Percentiles rank a stretch among this genome's conserved stretches.
These are phyloP conservation scores for Coendou prehensilis DNA, from an alignment of 2,797 vertebrate genomes.

Conservation along the genomic window DNA sequence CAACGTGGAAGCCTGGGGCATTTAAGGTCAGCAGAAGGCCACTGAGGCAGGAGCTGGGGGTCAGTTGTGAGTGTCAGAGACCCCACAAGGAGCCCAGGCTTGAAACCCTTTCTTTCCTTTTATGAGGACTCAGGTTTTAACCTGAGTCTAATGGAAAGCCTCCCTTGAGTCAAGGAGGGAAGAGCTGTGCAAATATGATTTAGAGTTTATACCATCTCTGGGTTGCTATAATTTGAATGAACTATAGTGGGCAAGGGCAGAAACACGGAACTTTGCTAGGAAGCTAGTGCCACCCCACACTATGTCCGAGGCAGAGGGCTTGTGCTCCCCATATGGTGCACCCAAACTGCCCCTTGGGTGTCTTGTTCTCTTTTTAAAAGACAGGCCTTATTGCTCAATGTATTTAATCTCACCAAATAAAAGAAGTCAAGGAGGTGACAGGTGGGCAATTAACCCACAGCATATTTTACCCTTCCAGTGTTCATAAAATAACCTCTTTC, in stretches of 20 bases:
- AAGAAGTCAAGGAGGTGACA: neutral
- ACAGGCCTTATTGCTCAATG: neutral
- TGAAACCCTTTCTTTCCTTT: fast-evolving
- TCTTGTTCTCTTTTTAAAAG: constrained; percentile 3
- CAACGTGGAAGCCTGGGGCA: too few relatives aligned
- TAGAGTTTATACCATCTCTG: neutral
- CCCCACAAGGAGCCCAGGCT: neutral
- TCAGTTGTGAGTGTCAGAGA: neutral
- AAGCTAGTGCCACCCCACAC: neutral
- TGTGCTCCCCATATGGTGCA: neutral
- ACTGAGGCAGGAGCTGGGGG: neutral
- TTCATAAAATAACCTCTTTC: constrained; percentile 37
- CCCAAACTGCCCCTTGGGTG: neutral
- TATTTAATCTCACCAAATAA: constrained; percentile 60
- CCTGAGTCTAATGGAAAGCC: neutral
- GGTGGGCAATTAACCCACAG: neutral
- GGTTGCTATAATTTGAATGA: neutral
- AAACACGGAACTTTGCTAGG: neutral
- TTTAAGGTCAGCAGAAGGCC: neutral
- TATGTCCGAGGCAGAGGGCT: neutral
- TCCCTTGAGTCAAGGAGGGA: neutral
- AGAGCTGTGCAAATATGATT: neutral
- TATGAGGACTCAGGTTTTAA: neutral
- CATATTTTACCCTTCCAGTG: neutral
- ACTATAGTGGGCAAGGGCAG: neutral